These are phyloP conservation scores for Acanthisitta chloris DNA, from an alignment of 2,113 vertebrate species.

Conservation along the genomic window DNA sequence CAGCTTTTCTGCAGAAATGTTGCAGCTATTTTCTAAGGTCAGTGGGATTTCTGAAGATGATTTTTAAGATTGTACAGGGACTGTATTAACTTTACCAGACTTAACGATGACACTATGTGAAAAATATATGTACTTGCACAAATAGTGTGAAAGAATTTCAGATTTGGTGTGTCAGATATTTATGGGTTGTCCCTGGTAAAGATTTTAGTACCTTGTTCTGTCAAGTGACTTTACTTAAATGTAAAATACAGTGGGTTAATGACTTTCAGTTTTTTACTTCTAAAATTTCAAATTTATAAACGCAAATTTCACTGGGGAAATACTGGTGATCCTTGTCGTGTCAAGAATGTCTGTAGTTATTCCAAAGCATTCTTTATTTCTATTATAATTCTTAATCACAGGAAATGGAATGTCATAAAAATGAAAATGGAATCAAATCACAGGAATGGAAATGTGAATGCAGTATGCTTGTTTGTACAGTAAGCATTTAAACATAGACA, in stretches of 20 bases:
- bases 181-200: constrained; percentile 17
- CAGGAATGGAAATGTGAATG: not conserved
- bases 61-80: not conserved
- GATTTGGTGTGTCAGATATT: constrained; percentile 36
- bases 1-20: not conserved
- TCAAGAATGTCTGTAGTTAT: not conserved
- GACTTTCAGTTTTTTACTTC: constrained; percentile 29
- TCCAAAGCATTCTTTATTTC: constrained; percentile 15
- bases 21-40: not conserved
- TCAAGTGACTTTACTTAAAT: constrained; percentile 9
- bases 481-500: not conserved
- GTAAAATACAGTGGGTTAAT: constrained; percentile 6
- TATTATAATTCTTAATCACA: not conserved
- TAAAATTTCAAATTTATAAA: constrained; percentile 53
- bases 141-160: constrained; percentile 60
- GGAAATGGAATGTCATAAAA: not conserved
- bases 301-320: not conserved
- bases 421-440: not conserved
- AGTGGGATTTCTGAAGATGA: not conserved
- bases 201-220: constrained; percentile 47
- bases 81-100: constrained; percentile 17
- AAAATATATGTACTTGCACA: constrained; percentile 40
- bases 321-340: not conserved
- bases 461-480: not conserved
- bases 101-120: not conserved